These are phyloP conservation scores for Betta splendens DNA, from an alignment of 2,797 vertebrate genomes.

Conservation along the genomic window DNA sequence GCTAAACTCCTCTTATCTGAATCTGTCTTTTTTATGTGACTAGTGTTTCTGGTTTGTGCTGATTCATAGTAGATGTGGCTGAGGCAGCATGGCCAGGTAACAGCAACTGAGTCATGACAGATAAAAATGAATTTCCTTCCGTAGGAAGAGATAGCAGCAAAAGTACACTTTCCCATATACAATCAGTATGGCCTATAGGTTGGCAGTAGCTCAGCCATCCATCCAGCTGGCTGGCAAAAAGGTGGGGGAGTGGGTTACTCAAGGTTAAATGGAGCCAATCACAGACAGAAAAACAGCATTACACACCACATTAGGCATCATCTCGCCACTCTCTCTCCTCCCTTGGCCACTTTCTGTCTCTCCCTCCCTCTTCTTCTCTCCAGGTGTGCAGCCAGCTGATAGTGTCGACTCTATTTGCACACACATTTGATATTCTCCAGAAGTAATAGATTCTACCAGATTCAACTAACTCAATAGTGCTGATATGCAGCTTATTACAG, in stretches of 20 bases:
- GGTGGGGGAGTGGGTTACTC: slow-evolving; percentile 46
- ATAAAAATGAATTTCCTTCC: slow-evolving; percentile 56
- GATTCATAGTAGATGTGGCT: slow-evolving; percentile 53
- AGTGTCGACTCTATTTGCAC: slow-evolving; percentile 69
- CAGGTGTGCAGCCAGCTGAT: slow-evolving; percentile 78
- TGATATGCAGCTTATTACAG: slow-evolving; percentile 67
- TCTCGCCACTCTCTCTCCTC: slow-evolving; percentile 54
- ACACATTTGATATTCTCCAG: slow-evolving; percentile 72
- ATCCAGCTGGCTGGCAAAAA: slow-evolving; percentile 38
- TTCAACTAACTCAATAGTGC: slow-evolving; percentile 65
- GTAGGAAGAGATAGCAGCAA: slow-evolving; percentile 31
- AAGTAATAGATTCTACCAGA: slow-evolving; percentile 75
- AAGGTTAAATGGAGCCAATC: slow-evolving; percentile 77
- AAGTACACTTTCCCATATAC: slow-evolving; percentile 26
- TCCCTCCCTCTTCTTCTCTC: slow-evolving; percentile 40
- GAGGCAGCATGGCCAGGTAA: slow-evolving; percentile 55
- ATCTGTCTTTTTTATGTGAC: slow-evolving; percentile 15
- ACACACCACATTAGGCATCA: slow-evolving; percentile 78
- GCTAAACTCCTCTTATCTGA: slow-evolving; percentile 26
- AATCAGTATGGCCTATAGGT: slow-evolving; percentile 22
- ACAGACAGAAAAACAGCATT: slow-evolving; percentile 76
- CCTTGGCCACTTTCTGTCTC: slow-evolving; percentile 27
- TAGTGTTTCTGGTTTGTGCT: slow-evolving; percentile 48
- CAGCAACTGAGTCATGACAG: slow-evolving; percentile 35
- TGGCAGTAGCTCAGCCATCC: slow-evolving; percentile 43